Base-by-base conservation (phyloP, 2,888 invertebrate genomes). In the Synergus laeviventris region DNA sequence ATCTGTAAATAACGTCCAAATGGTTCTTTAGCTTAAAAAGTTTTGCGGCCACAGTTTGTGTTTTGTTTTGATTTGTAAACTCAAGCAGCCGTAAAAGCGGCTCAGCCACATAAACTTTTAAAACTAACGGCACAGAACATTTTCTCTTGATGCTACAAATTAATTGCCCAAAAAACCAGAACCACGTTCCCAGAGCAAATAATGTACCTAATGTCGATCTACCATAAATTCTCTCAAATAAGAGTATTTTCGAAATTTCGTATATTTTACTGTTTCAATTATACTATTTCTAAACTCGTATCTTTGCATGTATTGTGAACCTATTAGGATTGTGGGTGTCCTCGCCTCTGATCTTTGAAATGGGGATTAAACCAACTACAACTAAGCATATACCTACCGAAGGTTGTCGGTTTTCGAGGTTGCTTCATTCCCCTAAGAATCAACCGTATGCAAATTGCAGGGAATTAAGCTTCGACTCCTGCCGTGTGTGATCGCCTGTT, bases 381-480 rank as follows among this genome's bases (percentile, higher is more conserved):
- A 24, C 66, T 21, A 66, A 66, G 45, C 66, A 66, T 64, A 64
- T 66, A 38, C 42, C 14, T 66, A 38, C 42, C 14, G 24, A 66
- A 66, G 66, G 66, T 45, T 66, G 66, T 45, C 42, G 66, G 66
- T 66, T 45, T 66, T 66, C 66, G 42, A 42, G 42, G 66, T 66
- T 31, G 66, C 31, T 66, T 18, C 45, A 66, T 42, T 66, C 66
- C 66, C 66, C 66, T 66, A 66, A 66, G 66, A 66, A 66, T 66
- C 66, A 66, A 66, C 66, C 45, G 66, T 66, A 66, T 66, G 66
- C 45, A 66, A 66, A 66, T 66, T 66, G 45, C 45, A 66, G 66
- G 66, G 31, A 66, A 66, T 66, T 66, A 66, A 66, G 66, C 66
- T 66, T 66, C 66, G 66, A 66, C 66, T 66, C 66, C 66, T 66